phyloP scores from a whole-genome alignment of 2,888 invertebrate genomes.

The Agonopterix arenella region DNA sequence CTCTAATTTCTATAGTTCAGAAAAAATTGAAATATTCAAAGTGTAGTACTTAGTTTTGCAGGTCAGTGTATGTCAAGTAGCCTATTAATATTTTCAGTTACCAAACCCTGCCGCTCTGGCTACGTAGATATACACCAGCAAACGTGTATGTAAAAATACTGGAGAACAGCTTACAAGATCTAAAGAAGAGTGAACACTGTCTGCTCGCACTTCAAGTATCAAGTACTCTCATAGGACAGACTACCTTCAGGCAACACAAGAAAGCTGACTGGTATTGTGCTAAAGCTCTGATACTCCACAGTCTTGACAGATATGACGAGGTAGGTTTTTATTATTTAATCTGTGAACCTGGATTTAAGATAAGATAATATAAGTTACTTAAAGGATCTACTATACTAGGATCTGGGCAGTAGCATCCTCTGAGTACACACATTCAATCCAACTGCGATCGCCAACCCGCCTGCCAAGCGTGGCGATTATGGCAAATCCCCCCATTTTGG shows the following conservation, averaged over 20 bases:
- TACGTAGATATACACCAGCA: slow-evolving; percentile 77
- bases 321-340: slow-evolving; percentile 20
- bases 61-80: background rate
- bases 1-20: no score
- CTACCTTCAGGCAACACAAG: slow-evolving; percentile 56
- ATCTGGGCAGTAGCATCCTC: no score
- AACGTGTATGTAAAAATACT: slow-evolving; percentile 56
- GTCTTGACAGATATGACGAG: slow-evolving; percentile 33
- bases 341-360: no score
- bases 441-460: no score
- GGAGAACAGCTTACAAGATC: slow-evolving; percentile 46
- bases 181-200: slow-evolving; percentile 43
- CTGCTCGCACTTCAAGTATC: slow-evolving; percentile 70
- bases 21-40: no score
- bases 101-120: slow-evolving; percentile 60
- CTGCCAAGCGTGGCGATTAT: no score
- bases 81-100: slow-evolving; percentile 31
- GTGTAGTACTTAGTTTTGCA: no score
- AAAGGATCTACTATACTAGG: no score
- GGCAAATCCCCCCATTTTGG: no score
- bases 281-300: slow-evolving; percentile 78
- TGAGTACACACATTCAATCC: no score
- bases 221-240: slow-evolving; percentile 65
- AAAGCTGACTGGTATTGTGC: slow-evolving; percentile 77
- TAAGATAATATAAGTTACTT: no score